Percentiles rank a stretch among this genome's conserved stretches.
These are phyloP conservation scores for Tragelaphus strepsiceros DNA, from an alignment of 2,113 vertebrate genomes.

Conservation along the genomic window DNA sequence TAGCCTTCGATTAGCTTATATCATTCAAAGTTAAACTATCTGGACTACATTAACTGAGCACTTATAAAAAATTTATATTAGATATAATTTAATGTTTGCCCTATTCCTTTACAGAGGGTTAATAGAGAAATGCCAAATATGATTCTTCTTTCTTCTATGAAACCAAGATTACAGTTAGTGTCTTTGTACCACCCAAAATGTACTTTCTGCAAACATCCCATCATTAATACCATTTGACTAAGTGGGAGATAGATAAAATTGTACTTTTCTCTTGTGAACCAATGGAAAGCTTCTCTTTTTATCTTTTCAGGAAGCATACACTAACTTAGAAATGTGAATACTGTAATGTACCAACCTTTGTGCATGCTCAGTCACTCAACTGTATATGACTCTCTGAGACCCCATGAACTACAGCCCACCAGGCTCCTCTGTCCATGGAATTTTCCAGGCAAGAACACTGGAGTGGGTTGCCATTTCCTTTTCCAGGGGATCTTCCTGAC, in stretches of 20 bases:
- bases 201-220: background rate
- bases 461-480: background rate
- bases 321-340: background rate
- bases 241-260: background rate
- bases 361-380: background rate
- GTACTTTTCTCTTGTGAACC: background rate
- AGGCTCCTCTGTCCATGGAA: background rate
- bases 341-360: background rate
- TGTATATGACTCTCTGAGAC: background rate
- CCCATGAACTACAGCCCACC: background rate
- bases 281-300: background rate
- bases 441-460: background rate
- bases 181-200: background rate
- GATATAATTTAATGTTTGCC: constrained; percentile 16
- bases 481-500: background rate
- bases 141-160: constrained; percentile 8
- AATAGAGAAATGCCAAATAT: background rate
- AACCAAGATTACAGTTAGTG: background rate
- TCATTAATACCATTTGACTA: background rate
- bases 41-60: background rate
- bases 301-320: background rate
- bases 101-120: background rate
- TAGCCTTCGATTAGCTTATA: constrained; percentile 3
- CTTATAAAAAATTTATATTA: background rate
- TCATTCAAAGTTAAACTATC: background rate